Percentiles rank a stretch among this genome's conserved stretches.
These are phyloP conservation scores for Panthera tigris DNA, from an alignment of 2,113 vertebrate species.

Conservation along the genomic window DNA sequence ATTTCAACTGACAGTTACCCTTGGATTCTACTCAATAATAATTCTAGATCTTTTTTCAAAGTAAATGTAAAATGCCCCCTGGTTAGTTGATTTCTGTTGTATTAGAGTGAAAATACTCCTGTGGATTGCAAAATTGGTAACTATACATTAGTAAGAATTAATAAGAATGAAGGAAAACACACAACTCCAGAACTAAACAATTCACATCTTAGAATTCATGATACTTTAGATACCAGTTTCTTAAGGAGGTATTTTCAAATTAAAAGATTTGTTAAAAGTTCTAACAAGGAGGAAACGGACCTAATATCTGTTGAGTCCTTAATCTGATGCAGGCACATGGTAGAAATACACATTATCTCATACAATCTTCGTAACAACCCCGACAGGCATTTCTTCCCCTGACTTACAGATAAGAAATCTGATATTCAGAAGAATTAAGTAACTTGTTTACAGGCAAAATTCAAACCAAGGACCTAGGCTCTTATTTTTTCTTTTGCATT, in stretches of 20 bases:
- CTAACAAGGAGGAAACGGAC: not conserved
- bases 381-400: not conserved
- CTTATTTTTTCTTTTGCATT: not conserved
- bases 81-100: not conserved
- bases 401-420: not conserved
- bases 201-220: not conserved
- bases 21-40: slow-evolving; percentile 32
- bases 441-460: slow-evolving; percentile 33
- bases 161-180: slow-evolving; percentile 28
- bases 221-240: not conserved
- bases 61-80: slow-evolving; percentile 28
- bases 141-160: slow-evolving; percentile 8
- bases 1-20: not conserved
- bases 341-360: slow-evolving; percentile 17
- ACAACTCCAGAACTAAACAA: slow-evolving; percentile 24
- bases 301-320: not conserved
- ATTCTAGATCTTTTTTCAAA: slow-evolving; percentile 32
- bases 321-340: not conserved
- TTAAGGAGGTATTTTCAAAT: slow-evolving; percentile 28
- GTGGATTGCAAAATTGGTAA: not conserved
- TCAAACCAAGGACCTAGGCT: not conserved
- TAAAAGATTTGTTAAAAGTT: slow-evolving; percentile 29
- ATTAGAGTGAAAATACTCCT: slow-evolving; percentile 43
- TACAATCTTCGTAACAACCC: not conserved
- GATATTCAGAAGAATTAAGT: not conserved